phyloP scores from a whole-genome alignment of 2,888 invertebrate species.

The Epinotia demarniana region DNA sequence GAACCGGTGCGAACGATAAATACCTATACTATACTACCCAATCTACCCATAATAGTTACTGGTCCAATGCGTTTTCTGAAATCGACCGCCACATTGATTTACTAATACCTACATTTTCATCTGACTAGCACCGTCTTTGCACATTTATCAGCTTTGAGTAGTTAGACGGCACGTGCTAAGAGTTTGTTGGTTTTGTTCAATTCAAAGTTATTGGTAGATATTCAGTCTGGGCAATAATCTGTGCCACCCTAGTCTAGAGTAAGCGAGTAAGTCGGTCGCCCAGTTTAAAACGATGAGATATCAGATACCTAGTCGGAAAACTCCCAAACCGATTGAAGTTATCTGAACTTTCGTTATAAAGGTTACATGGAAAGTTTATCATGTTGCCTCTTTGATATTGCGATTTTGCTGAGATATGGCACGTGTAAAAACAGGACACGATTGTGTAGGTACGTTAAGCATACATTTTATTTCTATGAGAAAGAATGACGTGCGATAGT shows the following conservation, averaged over 20 bases:
- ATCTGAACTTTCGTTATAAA: constrained; percentile 24
- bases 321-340: constrained; percentile 39
- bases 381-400: constrained; percentile 24
- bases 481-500: too few relatives aligned
- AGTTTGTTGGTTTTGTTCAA: constrained; percentile 1
- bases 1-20: too few relatives aligned
- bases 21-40: too few relatives aligned
- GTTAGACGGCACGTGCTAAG: neutral
- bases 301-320: constrained; percentile 34
- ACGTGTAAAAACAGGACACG: too few relatives aligned
- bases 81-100: neutral
- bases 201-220: constrained; percentile 29
- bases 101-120: neutral
- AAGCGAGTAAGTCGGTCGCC: constrained; percentile 20
- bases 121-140: neutral
- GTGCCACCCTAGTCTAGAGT: constrained; percentile 22
- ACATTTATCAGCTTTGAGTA: neutral
- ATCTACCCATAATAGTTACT: neutral
- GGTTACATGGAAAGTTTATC: constrained; percentile 38
- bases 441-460: too few relatives aligned
- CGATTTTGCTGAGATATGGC: too few relatives aligned
- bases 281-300: constrained; percentile 36
- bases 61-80: neutral
- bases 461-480: too few relatives aligned
- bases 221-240: constrained; percentile 24